Evolutionary conservation across 2,113 vertebrate genomes (phyloP), one percentile per base, ranked within the genome.

Genomic region (Macrotus californicus): DNA sequence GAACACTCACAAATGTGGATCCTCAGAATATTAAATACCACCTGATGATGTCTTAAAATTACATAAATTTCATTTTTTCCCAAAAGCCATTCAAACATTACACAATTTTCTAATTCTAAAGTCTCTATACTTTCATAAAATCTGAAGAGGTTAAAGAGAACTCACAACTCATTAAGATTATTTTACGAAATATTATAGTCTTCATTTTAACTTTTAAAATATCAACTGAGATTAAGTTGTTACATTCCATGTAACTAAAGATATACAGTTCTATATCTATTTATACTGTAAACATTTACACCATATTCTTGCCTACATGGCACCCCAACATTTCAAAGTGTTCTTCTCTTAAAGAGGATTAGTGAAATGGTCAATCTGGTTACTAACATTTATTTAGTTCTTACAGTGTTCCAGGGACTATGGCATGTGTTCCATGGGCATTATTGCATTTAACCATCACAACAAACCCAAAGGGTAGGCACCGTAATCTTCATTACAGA

Each of bases 1-100:
- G 61, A 93, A 96, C 19, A 87, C 48, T 88, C 85, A 94, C 87
- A 95, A 85, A 75, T 82, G 3, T 75, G n/a, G 31, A 82, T 59
- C 29, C 39, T 91, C 1, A 89, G 46, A 93, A 72, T 34, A 95
- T 87, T 93, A 91, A 95, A 67, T 67, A 56, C 11, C 8, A 93
- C 11, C 12, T 52, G 13, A 48, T n/a, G 48, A 39, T 48, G 29
- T 92, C 66, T 64, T 91, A 72, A 84, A 95, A 88, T 84, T 66
- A 86, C 0, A 84, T 12, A 43, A 26, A 89, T 80, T 50, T 61
- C 16, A 69, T 69, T 67, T 77, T 75, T 79, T 48, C 19, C 50
- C 61, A 70, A 87, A 89, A 85, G 46, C 2, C 48, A 88, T 13
- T 43, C 36, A 89, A 81, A 69, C 4, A 52, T n/a, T 73, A 75